Evolutionary conservation across 2,888 invertebrate genomes (phyloP), one percentile per base, ranked within the genome.

Genomic region (Noctua pronuba): DNA sequence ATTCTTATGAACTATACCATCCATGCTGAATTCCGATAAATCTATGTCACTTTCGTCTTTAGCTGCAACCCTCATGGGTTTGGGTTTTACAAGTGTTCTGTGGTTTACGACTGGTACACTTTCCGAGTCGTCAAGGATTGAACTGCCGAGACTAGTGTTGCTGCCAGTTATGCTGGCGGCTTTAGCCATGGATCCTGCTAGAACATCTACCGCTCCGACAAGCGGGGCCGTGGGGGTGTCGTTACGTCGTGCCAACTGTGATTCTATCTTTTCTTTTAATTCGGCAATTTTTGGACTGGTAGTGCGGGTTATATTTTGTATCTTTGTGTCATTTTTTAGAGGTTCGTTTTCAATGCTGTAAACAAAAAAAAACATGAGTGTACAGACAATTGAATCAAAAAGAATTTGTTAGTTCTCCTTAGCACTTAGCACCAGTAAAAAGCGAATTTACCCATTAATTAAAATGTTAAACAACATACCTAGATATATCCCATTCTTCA

Each of bases 251-350:
- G 94, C 94, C 84, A 97, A 93, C 91, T 97, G 97, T 10, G 95
- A 94, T 89, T 97, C 97, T 55, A 97, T 97, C n/a, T 95, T 96
- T 86, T 96, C 93, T 75, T 97, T 97, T 75, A 97, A 92, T 91
- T 97, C 96, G 5, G 97, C 96, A 70, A 97, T 97, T 90, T 97
- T 97, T 35, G 97, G 96, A 87, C 97, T 97, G 65, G 97, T 96
- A 31, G 97, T 96, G 28, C 95, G 93, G 24, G 96, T 95, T 83
- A 94, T 94, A n/a, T 97, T 88, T 85, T 96, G 92, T 78, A 97
- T 95, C 82, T 93, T 95, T 0, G 93, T 94, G 62, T 92, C 91
- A 79, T 91, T 91, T 81, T 93, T 93, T 21, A 94, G 83, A 10
- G 94, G 94, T 77, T 97, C 96, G 82, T 96, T 96, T 86, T 96